Evolutionary conservation across 2,888 invertebrate species (phyloP).

Genomic region (Drosophila percnosoma): DNA sequence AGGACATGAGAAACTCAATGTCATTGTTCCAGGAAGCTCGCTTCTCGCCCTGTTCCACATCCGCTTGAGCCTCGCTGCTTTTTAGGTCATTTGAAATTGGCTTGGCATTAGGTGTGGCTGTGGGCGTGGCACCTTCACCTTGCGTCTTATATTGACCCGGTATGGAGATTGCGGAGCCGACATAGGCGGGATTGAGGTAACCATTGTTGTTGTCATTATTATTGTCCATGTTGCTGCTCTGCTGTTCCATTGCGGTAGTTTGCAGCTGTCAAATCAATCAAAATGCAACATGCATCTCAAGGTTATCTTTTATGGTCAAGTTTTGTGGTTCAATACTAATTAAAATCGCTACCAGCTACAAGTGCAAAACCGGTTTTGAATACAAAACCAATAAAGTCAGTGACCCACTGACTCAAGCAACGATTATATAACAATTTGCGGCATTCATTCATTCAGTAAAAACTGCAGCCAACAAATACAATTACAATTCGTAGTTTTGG

Average conservation of each 20-base stretch:
- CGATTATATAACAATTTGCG: constrained; percentile 62
- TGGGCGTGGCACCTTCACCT: constrained; percentile 20
- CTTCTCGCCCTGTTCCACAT: constrained; percentile 36
- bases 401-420: constrained; percentile 75
- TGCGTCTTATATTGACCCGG: constrained; percentile 66
- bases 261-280: constrained; percentile 55
- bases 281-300: constrained; percentile 37
- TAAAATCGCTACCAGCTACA: constrained; percentile 12
- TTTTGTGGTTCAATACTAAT: constrained; percentile 59
- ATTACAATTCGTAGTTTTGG: constrained; percentile 11
- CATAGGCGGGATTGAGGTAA: constrained; percentile 70
- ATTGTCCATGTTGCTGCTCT: constrained; percentile 29
- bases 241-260: constrained; percentile 29
- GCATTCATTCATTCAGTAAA: constrained; percentile 53
- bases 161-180: constrained; percentile 72
- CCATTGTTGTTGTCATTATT: constrained; percentile 50
- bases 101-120: constrained; percentile 24
- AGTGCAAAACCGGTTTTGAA: constrained; percentile 34
- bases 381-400: constrained; percentile 52
- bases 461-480: constrained; percentile 45
- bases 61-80: constrained; percentile 10
- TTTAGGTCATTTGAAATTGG: constrained; percentile 25
- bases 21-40: constrained; percentile 87
- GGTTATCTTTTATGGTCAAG: constrained; percentile 70
- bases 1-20: constrained; percentile 88